Percentiles rank a stretch among this genome's conserved stretches.
Conservation (phyloP, 1,140 invertebrate genomes). For the Drosophila ohnishii region DNA sequence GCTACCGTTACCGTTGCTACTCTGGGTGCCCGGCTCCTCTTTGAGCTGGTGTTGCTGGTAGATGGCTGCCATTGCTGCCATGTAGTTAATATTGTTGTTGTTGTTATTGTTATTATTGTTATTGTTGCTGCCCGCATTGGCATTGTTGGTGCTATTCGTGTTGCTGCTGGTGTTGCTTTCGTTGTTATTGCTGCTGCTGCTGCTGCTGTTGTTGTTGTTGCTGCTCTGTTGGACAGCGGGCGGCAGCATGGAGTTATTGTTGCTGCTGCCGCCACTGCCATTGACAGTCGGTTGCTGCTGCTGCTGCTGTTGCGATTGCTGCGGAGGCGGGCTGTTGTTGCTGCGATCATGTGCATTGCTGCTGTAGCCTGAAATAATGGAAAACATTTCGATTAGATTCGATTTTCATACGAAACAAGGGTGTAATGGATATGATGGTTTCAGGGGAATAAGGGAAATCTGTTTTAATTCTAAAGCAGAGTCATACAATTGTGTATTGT, state of each 20-base stretch:
- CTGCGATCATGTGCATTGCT: conserved; percentile 64
- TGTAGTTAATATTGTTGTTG: conserved; percentile 75
- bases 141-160: conserved; percentile 45
- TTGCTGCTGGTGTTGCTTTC: conserved; percentile 44
- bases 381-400: conserved; percentile 14
- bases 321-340: conserved; percentile 68
- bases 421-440: neutral
- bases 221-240: conserved; percentile 51
- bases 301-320: conserved; percentile 57
- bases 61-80: conserved; percentile 70
- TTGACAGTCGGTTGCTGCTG: conserved; percentile 56
- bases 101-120: conserved; percentile 71
- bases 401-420: neutral
- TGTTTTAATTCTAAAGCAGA: neutral
- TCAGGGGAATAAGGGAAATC: neutral
- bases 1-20: conserved; percentile 46
- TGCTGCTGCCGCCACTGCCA: conserved; percentile 46
- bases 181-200: conserved; percentile 33
- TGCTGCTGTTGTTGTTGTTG: conserved; percentile 28
- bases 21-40: conserved; percentile 78
- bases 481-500: neutral
- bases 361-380: conserved; percentile 55
- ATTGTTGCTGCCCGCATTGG: conserved; percentile 59
- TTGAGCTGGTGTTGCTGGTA: conserved; percentile 78
- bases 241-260: conserved; percentile 65